Base-by-base conservation (phyloP, 2,888 invertebrate genomes). In the Sipha maydis region DNA sequence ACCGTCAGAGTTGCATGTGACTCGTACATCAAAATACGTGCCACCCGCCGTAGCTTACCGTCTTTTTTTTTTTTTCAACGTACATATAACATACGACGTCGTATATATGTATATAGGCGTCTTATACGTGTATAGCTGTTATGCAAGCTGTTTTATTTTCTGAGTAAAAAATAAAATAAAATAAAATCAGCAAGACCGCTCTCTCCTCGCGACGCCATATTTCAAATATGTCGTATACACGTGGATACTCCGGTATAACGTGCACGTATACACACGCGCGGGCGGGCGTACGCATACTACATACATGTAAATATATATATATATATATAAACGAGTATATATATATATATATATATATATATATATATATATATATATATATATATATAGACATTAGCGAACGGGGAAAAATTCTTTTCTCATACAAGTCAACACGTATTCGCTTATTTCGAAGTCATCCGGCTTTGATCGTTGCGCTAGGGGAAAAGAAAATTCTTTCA, bases 111-210 rank as follows among this genome's bases (percentile, higher is more conserved):
- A n/a, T n/a, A 41, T 11, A 3, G 14, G 48, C 14, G 1, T 48
- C 48, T 48, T 48, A 48, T 48, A 14, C 11, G 11, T 48, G 11
- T 69, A 69, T 28, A 25, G 28, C 28, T 69, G 28, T 28, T 69
- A 69, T 69, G 69, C 69, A 54, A 83, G 83, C 34, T 73, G 83
- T 83, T 83, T 34, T 73, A 83, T 83, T 83, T 83, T 83, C 48
- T 31, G 48, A 48, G n/a, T 28, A n/a, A 67, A 67, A 54, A 34
- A 34, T 34, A 34, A 34, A 34, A 34, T 41, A 34, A 28, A 73
- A 61, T 75, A 83, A 83, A 61, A 75, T 56, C 83, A 11, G 38
- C 83, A 34, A 75, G 56, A 14, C 75, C 61, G 83, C 75, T 84
- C 83, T 84, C 83, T 84, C 71, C 83, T 75, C 28, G 38, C 8